Percentiles rank a stretch among this genome's conserved stretches.
phyloP scores from a whole-genome alignment of 2,888 invertebrate genomes.

The Ornithoptera priamus region DNA sequence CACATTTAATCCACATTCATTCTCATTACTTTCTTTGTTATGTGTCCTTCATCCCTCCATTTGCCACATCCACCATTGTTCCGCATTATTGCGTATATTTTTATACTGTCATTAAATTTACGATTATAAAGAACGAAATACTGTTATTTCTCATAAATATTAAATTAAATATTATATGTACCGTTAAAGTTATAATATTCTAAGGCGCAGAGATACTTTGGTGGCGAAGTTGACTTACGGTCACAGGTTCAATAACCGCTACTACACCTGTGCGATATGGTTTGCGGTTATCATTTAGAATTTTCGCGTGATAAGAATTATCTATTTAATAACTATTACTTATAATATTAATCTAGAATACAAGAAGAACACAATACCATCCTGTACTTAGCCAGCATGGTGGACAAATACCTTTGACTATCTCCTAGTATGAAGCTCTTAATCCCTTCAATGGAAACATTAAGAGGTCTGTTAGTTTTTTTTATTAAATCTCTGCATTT shows the following conservation, averaged over 20 bases:
- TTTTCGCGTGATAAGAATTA: constrained; percentile 3
- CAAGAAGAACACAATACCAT: no score
- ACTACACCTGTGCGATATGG: constrained; percentile 12
- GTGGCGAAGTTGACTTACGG: constrained; percentile 23
- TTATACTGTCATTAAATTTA: background rate
- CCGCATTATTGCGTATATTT: background rate
- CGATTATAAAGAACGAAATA: background rate
- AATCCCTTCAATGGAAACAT: no score
- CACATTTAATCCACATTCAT: no score
- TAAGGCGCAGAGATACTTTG: background rate
- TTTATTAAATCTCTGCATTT: no score
- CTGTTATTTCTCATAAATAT: background rate
- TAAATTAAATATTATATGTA: background rate
- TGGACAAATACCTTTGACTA: no score
- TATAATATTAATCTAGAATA: no score
- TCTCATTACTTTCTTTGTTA: no score
- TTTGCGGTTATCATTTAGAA: constrained; percentile 9
- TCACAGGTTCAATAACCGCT: constrained; percentile 27
- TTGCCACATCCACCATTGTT: background rate
- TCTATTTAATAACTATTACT: constrained; percentile 4
- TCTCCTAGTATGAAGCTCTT: no score
- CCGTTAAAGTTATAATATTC: background rate
- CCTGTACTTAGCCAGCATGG: no score
- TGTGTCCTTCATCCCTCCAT: no score
- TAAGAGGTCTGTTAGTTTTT: no score